Percentiles rank a stretch among this genome's conserved stretches.
These are phyloP conservation scores for Coregonus sp. DNA, from an alignment of 2,797 vertebrate species.

Conservation along the genomic window DNA sequence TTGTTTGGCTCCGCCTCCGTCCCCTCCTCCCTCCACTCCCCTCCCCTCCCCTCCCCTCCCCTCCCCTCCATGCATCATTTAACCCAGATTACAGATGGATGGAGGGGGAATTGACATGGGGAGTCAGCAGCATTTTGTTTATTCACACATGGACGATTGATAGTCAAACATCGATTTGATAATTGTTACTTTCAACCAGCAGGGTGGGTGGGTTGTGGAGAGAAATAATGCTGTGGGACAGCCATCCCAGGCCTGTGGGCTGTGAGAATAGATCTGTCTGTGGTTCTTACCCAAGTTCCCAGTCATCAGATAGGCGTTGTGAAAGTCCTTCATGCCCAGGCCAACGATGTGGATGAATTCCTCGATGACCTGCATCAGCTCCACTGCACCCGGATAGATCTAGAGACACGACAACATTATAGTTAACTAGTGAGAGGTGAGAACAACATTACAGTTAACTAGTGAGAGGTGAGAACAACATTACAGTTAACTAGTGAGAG, in stretches of 20 bases:
- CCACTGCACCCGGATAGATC: constrained; percentile 97
- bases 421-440: no score
- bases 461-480: no score
- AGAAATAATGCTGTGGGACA: not conserved
- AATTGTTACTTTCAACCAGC: not conserved
- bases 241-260: no score
- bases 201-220: not conserved
- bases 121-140: constrained; percentile 34
- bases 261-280: not conserved
- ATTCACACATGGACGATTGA: not conserved
- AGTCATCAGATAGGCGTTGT: constrained; percentile 99
- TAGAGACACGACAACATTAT: constrained; percentile 50
- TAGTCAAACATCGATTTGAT: not conserved
- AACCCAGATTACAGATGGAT: constrained; percentile 67
- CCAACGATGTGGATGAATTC: constrained; percentile 99
- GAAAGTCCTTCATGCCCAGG: constrained; percentile 99
- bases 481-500: no score
- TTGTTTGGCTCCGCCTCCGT: constrained; percentile 12
- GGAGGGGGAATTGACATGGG: constrained; percentile 57
- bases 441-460: no score
- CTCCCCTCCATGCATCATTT: constrained; percentile 58
- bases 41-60: constrained; percentile 3
- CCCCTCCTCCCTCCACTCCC: not conserved
- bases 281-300: constrained; percentile 94
- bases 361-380: constrained; percentile 99